These are phyloP conservation scores for Tribolium castaneum DNA, from an alignment of 1,140 invertebrate genomes.

Conservation along the genomic window DNA sequence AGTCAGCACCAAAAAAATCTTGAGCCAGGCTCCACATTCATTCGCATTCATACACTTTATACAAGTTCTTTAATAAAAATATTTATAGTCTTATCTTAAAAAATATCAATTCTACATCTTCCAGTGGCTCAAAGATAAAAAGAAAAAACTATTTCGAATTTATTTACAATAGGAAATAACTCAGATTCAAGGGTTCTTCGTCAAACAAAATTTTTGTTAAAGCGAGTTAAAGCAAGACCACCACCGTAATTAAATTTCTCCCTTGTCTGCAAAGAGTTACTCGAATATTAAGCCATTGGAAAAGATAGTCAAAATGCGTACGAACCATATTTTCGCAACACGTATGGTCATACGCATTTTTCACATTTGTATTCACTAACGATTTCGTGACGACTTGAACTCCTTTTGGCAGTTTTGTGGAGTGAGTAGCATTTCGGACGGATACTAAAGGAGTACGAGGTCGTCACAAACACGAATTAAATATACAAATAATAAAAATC, in stretches of 20 bases:
- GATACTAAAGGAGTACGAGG: conserved; percentile 50
- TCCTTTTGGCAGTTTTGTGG: conserved; percentile 53
- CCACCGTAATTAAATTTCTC: conserved; percentile 60
- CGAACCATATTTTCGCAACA: conserved; percentile 37
- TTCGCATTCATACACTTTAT: conserved; percentile 62
- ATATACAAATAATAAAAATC: conserved; percentile 45
- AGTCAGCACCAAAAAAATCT: conserved; percentile 62
- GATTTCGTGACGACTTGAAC: conserved; percentile 17
- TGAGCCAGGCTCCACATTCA: conserved; percentile 56
- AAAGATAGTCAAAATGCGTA: conserved; percentile 60
- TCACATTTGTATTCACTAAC: conserved; percentile 26
- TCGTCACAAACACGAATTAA: conserved; percentile 44
- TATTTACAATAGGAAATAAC: conserved; percentile 57
- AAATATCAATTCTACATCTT: conserved; percentile 59
- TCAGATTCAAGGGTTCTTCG: conserved; percentile 54
- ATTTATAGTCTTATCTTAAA: conserved; percentile 61
- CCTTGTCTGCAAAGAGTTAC: conserved; percentile 55
- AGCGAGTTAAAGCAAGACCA: conserved; percentile 53
- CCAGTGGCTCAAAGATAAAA: conserved; percentile 59
- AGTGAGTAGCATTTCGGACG: conserved; percentile 58
- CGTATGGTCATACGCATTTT: conserved; percentile 49
- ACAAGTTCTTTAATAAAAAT: conserved; percentile 57
- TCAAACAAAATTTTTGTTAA: conserved; percentile 48
- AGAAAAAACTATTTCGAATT: conserved; percentile 47
- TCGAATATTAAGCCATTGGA: conserved; percentile 59